Percentiles rank a stretch among this genome's conserved stretches.
Evolutionary conservation across 1,140 invertebrate species (phyloP).

Genomic region (Drosophila orena): DNA sequence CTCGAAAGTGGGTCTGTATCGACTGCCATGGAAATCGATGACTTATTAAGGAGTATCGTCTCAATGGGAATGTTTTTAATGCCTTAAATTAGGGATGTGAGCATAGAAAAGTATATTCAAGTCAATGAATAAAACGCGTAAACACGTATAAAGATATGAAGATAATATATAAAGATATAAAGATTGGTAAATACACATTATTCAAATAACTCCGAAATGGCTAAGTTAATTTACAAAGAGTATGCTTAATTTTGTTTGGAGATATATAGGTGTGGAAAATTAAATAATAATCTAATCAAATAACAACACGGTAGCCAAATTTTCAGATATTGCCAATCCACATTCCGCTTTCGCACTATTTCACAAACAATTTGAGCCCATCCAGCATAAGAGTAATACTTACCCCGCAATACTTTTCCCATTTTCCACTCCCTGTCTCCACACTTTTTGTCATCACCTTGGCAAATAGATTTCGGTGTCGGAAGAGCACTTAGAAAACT

Average conservation of each 20-base stretch:
- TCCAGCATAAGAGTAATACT: neutral
- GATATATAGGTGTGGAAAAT: neutral
- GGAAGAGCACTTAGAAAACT: slow-evolving; percentile 63
- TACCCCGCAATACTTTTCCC: neutral
- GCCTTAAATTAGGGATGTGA: neutral
- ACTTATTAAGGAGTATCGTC: slow-evolving; percentile 49
- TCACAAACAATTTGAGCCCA: neutral
- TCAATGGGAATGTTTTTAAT: slow-evolving; percentile 14
- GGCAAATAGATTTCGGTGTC: slow-evolving; percentile 79
- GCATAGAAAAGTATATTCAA: neutral
- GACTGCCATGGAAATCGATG: slow-evolving; percentile 22
- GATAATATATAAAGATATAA: too few species aligned
- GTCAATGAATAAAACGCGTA: too few species aligned
- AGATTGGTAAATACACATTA: too few species aligned
- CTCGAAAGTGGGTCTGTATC: slow-evolving; percentile 28
- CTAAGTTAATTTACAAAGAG: too few species aligned
- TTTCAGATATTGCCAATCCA: neutral
- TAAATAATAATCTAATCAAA: neutral
- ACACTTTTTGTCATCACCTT: slow-evolving; percentile 68
- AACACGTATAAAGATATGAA: too few species aligned
- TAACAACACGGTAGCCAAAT: too few species aligned
- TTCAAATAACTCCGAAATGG: too few species aligned
- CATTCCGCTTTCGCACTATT: neutral
- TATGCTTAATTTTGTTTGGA: too few species aligned
- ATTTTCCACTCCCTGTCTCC: slow-evolving; percentile 1